phyloP scores from a whole-genome alignment of 2,888 invertebrate genomes.

The Sympetrum striolatum region DNA sequence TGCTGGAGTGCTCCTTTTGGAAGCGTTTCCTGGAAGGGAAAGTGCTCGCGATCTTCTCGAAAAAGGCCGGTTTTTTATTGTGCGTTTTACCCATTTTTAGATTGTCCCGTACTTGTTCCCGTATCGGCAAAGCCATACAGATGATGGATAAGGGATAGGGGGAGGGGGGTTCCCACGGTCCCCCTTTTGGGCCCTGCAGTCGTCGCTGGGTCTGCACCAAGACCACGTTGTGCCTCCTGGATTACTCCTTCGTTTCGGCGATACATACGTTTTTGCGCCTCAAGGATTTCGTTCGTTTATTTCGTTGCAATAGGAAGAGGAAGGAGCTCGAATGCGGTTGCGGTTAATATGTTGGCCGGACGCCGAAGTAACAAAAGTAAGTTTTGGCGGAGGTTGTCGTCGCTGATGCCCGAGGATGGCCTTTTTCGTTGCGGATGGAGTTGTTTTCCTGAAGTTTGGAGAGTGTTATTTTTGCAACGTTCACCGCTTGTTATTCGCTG shows the following conservation, averaged over 20 bases:
- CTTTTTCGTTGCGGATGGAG: neutral
- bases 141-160: too few species aligned
- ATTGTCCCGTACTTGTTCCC: too few species aligned
- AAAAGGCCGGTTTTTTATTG: neutral
- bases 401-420: neutral
- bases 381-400: neutral
- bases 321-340: neutral
- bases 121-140: too few species aligned
- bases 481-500: too few species aligned
- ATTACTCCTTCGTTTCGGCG: neutral
- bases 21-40: constrained; percentile 14
- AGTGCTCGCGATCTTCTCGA: neutral
- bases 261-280: neutral
- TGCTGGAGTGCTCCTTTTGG: neutral
- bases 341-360: constrained; percentile 2
- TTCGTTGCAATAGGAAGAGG: neutral
- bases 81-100: neutral
- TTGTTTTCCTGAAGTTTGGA: neutral
- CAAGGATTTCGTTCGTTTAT: neutral
- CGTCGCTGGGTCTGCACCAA: too few species aligned
- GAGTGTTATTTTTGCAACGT: neutral
- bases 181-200: too few species aligned
- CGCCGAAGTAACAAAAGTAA: neutral
- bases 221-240: neutral
- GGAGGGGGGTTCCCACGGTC: too few species aligned